Base-by-base conservation (phyloP, 2,113 vertebrate species). In the Thomomys bottae region DNA sequence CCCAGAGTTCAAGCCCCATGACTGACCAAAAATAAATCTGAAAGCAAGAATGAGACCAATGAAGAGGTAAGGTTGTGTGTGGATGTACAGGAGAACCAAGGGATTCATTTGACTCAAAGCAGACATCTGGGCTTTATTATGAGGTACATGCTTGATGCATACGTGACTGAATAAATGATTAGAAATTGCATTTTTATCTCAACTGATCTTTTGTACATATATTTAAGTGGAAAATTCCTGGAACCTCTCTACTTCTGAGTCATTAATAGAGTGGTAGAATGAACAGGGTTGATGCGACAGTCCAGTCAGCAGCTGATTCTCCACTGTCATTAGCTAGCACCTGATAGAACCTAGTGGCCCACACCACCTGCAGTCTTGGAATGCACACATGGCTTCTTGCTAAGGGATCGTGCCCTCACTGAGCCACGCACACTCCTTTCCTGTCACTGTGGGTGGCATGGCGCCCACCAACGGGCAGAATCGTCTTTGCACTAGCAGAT, bases 1-100 rank as follows among this genome's bases (percentile, higher is more conserved):
- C n/a, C n/a, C n/a, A n/a, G n/a, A n/a, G n/a, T n/a, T n/a, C n/a
- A n/a, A n/a, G n/a, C n/a, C n/a, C n/a, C n/a, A n/a, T n/a, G n/a
- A n/a, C n/a, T n/a, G n/a, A n/a, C n/a, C n/a, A n/a, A n/a, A n/a
- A n/a, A n/a, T n/a, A 88, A 66, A 32, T 66, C 67, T 84, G 23
- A 71, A 15, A 63, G 40, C 10, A 20, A 59, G 30, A 77, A 38
- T 73, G 49, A 59, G 8, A 63, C 28, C 14, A 38, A 64, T 6
- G 17, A 36, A 8, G 18, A 17, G 1, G 61, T 61, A 54, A 57
- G 18, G 34, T 8, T 7, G 34, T 14, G 21, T 5, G 1, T 23
- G 11, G 20, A 21, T 6, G 0, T 28, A 21, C 26, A n/a, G 15
- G 21, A 14, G 59, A 24, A 9, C 26, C 3, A 12, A 0, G 14